Conservation (phyloP, 2,888 invertebrate species). For the Aspidapion aeneum region DNA sequence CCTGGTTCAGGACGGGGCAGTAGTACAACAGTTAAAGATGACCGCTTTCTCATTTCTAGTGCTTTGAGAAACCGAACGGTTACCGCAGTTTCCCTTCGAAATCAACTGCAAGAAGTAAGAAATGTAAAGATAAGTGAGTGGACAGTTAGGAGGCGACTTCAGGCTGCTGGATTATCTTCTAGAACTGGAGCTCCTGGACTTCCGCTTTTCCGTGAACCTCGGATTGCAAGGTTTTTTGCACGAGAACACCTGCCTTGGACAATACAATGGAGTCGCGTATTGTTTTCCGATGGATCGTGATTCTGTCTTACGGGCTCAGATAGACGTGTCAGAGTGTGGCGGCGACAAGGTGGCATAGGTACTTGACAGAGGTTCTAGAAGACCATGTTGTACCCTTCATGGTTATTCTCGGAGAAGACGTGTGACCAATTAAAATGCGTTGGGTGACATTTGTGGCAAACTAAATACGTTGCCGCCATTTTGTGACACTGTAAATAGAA, state of each 20-base stretch:
- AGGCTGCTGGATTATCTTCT: constrained; percentile 14
- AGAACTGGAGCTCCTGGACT: constrained; percentile 19
- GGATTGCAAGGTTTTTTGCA: no score
- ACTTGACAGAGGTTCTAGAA: constrained; percentile 27
- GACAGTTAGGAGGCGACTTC: constrained; percentile 22
- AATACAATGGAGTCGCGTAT: no score
- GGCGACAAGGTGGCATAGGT: constrained; percentile 24
- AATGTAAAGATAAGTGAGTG: constrained; percentile 24
- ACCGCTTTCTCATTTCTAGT: constrained; percentile 2
- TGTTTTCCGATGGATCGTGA: no score
- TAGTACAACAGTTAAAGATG: no score
- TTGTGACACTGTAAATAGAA: no score
- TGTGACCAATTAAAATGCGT: no score
- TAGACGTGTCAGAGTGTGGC: constrained; percentile 20
- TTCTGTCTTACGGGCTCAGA: constrained; percentile 5
- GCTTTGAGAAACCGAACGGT: constrained; percentile 6
- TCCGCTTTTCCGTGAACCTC: no score
- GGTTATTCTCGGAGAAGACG: no score
- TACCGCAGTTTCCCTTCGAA: constrained; percentile 19
- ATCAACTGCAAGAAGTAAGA: constrained; percentile 22
- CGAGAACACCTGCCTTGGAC: constrained; percentile 26
- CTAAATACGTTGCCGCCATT: no score
- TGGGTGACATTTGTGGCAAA: no score
- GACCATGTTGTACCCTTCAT: constrained; percentile 21
- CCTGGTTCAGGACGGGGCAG: background rate